Percentiles rank a stretch among this genome's conserved stretches.
These are phyloP conservation scores for Corythornis madagascariensis DNA, from an alignment of 2,113 vertebrate genomes.

Conservation along the genomic window DNA sequence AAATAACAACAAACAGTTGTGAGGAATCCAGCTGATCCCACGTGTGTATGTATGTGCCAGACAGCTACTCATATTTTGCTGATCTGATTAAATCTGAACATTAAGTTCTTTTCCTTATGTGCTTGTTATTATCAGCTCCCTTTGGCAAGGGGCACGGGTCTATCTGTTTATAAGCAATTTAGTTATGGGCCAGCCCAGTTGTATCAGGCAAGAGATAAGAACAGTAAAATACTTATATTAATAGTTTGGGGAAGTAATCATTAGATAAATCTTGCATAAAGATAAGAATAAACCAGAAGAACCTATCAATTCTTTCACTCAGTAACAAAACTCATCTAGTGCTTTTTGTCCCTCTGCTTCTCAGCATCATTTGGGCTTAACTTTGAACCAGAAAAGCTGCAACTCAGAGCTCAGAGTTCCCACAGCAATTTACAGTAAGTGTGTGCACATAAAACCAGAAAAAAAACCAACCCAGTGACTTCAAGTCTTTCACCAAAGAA, in stretches of 20 bases:
- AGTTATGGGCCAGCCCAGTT: background rate
- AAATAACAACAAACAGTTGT: slow-evolving; percentile 1
- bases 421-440: background rate
- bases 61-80: background rate
- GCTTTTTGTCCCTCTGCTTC: background rate
- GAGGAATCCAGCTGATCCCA: slow-evolving; percentile 1
- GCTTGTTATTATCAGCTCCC: background rate
- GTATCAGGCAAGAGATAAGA: slow-evolving; percentile 9
- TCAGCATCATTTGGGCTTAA: background rate
- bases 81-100: slow-evolving; percentile 56
- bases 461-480: background rate
- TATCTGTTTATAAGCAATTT: background rate
- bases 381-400: background rate
- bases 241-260: background rate
- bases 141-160: background rate
- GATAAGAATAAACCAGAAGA: slow-evolving; percentile 17
- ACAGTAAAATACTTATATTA: background rate
- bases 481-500: background rate
- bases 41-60: background rate
- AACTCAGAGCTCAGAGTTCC: background rate
- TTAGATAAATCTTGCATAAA: background rate
- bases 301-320: background rate
- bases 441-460: background rate
- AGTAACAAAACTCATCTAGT: background rate
- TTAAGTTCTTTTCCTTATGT: background rate